Evolutionary conservation across 2,888 invertebrate species (phyloP), one percentile per base, ranked within the genome.

Genomic region (Trichopria drosophilae): DNA sequence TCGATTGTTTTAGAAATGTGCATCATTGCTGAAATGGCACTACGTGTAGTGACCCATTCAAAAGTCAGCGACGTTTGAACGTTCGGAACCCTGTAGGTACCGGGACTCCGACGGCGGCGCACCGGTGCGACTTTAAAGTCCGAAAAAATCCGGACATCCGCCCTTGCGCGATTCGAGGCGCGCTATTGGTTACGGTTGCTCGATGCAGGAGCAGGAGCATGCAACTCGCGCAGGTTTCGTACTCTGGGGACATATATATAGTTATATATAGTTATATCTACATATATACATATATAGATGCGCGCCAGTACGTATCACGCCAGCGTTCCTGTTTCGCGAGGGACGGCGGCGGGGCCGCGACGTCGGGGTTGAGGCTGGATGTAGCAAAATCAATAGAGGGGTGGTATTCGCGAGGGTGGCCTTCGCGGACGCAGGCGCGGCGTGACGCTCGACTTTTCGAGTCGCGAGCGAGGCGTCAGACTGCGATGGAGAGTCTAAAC

Each of bases 321-420:
- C 61, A 55, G 46, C 59, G 55, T 57, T 59, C 58, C 58, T 55
- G 59, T 62, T 62, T 56, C 60, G 60, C 62, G 53, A 59, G 59
- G 62, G 60, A 59, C 57, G 60, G 36, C n/a, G n/a, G n/a, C 42
- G 67, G 44, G 63, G 62, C 56, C 63, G 64, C 57, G n/a, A n/a
- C n/a, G 63, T 66, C 64, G 70, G 70, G 65, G 64, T 69, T 61
- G 68, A 71, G 70, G 65, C 68, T 69, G 73, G 73, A 72, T 73
- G 73, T 73, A 69, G 72, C 73, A 74, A 75, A 75, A 75, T 75
- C 74, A 75, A 75, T 75, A 75, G 73, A 75, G 73, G 74, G 74
- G 73, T 71, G 73, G 73, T 51, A 57, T 54, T 54, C 53, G 55
- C 60, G 63, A 56, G 61, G 64, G 59, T 62, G 61, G 60, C 54